Base-by-base conservation (phyloP, 2,797 vertebrate genomes). In the Protonibea diacanthus region DNA sequence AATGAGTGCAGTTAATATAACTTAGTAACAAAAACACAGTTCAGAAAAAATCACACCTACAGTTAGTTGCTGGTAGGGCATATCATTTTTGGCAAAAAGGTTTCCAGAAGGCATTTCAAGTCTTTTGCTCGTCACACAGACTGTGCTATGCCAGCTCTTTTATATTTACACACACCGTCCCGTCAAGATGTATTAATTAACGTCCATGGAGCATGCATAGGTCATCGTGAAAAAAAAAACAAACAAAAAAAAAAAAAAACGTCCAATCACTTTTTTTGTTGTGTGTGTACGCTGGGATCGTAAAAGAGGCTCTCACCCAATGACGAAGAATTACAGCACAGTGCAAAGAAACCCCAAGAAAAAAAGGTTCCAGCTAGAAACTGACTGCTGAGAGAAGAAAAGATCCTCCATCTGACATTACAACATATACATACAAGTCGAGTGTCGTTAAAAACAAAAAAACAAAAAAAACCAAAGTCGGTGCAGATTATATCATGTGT, bases 191-290 rank as follows among this genome's bases (percentile, higher is more conserved):
- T 92, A 78, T 78, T 83, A 75, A 84, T 91, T 83, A 80, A 87
- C 88, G 88, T 95, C 91, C 90, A 91, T 93, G 92, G 92, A 94
- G 94, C 95, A 96, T 96, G 95, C 95, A 95, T 95, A 95, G 94
- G 93, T 94, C 88, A 74, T 89, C 40, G 67, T 85, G 85, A 90
- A 8, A 33, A 33, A 29, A 29, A 33, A 7, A 33, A n/a, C n/a
- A n/a, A n/a, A n/a, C n/a, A 27, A 27, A 27, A 27, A 8, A 33
- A 29, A 29, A 33, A 29, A 6, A 33, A 89, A 85, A 90, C 68
- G 52, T 86, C 82, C 78, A 67, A 85, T 86, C 84, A 64, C 73
- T 86, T 87, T 38, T 38, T 38, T 2, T 69, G 71, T 74, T 38
- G 2, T 69, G 71, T 74, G 78, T 86, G 83, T 85, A 80, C 29